A percentile compares a stretch with the other conserved stretches of the same genome.
Conservation (phyloP, 2,797 vertebrate genomes). For the Pristis pectinata region DNA sequence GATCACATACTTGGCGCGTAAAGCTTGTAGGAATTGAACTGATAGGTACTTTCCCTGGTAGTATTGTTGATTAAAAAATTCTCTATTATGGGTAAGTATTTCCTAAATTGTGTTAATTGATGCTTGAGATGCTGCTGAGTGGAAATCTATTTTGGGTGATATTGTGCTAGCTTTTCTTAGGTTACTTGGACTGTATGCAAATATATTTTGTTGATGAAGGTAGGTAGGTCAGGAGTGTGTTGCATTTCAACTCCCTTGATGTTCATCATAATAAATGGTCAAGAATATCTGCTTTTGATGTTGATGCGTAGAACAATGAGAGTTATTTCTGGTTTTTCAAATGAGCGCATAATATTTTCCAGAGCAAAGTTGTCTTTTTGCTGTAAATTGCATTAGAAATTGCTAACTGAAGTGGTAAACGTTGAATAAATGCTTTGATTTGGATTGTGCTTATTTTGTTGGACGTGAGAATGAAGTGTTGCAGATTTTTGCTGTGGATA, state of each 20-base stretch:
- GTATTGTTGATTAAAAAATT: background rate
- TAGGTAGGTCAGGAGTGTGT: constrained; percentile 17
- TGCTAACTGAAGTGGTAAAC: constrained; percentile 5
- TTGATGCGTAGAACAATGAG: background rate
- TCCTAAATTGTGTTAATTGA: constrained; percentile 24
- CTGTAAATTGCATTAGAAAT: constrained; percentile 18
- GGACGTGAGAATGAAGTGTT: background rate
- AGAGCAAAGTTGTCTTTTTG: constrained; percentile 17
- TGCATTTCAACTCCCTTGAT: constrained; percentile 15
- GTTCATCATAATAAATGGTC: constrained; percentile 15
- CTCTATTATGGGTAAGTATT: constrained; percentile 30
- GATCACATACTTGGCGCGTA: constrained; percentile 5
- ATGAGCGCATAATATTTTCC: constrained; percentile 6
- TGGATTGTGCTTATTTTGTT: background rate
- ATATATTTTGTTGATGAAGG: background rate
- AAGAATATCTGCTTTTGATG: constrained; percentile 7
- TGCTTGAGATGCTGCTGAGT: background rate
- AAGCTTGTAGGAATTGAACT: constrained; percentile 26
- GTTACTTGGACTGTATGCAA: background rate
- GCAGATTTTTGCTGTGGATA: background rate
- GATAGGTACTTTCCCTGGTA: background rate
- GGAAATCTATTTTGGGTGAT: background rate
- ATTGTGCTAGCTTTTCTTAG: constrained; percentile 4
- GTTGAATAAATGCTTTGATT: background rate
- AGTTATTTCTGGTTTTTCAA: background rate